These are phyloP conservation scores for Conomelus anceps DNA, from an alignment of 2,888 invertebrate species.

Conservation along the genomic window DNA sequence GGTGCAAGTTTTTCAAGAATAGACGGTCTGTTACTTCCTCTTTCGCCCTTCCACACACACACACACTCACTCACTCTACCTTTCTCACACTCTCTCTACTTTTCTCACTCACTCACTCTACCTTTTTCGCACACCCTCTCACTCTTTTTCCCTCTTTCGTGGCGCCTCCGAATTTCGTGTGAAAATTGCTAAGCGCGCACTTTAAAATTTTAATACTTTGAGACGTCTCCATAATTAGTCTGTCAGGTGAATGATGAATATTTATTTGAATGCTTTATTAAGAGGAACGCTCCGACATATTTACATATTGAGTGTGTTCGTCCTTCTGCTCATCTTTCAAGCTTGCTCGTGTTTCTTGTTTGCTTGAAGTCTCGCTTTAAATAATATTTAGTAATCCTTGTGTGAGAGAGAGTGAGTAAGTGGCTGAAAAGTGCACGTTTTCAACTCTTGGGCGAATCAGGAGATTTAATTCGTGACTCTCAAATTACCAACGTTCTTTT, in stretches of 20 bases:
- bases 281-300: neutral
- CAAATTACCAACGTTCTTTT: neutral
- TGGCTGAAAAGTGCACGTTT: neutral
- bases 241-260: neutral
- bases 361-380: neutral
- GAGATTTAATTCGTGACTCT: neutral
- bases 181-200: neutral
- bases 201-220: neutral
- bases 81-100: neutral
- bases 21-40: neutral
- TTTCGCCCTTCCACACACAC: too few species aligned
- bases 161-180: neutral
- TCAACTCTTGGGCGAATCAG: neutral
- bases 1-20: neutral
- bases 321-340: neutral
- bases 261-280: neutral
- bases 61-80: neutral
- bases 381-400: neutral
- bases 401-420: neutral
- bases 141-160: neutral
- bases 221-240: neutral
- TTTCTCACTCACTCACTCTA: neutral
- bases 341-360: neutral
- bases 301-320: neutral
- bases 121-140: neutral